Evolutionary conservation across 2,797 vertebrate genomes (phyloP).

Genomic region (Numenius phaeopus): DNA sequence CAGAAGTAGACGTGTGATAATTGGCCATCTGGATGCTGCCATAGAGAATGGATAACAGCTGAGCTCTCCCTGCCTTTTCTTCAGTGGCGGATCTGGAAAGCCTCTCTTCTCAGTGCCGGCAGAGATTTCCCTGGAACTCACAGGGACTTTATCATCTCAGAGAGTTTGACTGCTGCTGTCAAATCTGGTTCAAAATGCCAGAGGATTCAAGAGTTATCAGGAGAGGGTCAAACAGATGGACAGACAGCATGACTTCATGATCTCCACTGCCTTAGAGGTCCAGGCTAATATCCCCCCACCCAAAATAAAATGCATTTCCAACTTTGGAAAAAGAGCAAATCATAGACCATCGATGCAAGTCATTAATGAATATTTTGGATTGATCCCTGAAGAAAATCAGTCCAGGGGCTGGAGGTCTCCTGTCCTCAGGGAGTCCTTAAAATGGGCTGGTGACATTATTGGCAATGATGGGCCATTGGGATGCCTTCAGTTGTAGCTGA

Average conservation of each 20-base stretch:
- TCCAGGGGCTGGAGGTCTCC: not conserved
- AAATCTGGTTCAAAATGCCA: slow-evolving; percentile 28
- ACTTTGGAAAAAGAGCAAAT: not conserved
- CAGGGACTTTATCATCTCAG: slow-evolving; percentile 32
- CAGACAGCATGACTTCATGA: not conserved
- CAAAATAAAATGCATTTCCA: not conserved
- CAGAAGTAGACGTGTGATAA: slow-evolving; percentile 72
- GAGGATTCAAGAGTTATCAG: slow-evolving; percentile 15
- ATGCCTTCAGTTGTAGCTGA: not conserved
- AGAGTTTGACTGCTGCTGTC: not conserved
- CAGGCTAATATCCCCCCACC: not conserved
- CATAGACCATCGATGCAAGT: not conserved
- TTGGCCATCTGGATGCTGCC: slow-evolving; percentile 60
- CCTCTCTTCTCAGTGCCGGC: not conserved
- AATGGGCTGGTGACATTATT: not conserved
- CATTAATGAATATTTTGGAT: not conserved
- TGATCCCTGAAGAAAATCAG: not conserved
- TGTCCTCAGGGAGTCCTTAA: not conserved
- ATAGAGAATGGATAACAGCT: slow-evolving; percentile 68
- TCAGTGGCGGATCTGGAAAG: slow-evolving; percentile 31
- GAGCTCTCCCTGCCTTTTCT: slow-evolving; percentile 48
- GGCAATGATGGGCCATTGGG: not conserved
- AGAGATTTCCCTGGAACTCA: slow-evolving; percentile 60
- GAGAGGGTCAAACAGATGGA: slow-evolving; percentile 36
- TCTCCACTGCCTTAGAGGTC: not conserved